Conservation (phyloP, 2,797 vertebrate species). For the Gymnoscopelus braueri region DNA sequence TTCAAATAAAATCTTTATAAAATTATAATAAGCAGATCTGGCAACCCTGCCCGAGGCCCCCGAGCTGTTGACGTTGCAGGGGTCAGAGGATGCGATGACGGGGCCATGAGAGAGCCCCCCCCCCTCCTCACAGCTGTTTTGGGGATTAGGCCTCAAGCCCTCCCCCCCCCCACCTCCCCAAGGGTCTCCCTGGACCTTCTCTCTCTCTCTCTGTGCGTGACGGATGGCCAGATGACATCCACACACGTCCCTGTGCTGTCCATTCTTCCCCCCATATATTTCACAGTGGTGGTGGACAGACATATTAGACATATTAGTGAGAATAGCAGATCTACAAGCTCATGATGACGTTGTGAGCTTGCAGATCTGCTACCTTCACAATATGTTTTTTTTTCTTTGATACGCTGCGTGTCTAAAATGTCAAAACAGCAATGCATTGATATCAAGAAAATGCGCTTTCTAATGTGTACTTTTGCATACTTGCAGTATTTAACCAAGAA, state of each 20-base stretch:
- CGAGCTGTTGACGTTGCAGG: conserved; percentile 64
- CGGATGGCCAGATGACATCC: conserved; percentile 80
- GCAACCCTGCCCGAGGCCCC: too few relatives aligned
- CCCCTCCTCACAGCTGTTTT: conserved; percentile 80
- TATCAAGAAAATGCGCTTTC: too few relatives aligned
- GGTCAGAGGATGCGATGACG: conserved; percentile 69
- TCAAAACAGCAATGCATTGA: too few relatives aligned
- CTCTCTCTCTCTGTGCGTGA: conserved; percentile 61
- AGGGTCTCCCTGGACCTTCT: conserved; percentile 51
- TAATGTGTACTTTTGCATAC: too few relatives aligned
- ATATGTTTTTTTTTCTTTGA: too few relatives aligned
- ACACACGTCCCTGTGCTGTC: conserved; percentile 74
- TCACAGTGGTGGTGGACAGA: conserved; percentile 55
- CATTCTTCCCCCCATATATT: conserved; percentile 35
- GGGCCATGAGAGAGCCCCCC: conserved; percentile 65
- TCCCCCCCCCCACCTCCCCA: conserved; percentile 6
- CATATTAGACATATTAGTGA: too few relatives aligned
- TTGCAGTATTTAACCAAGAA: too few relatives aligned
- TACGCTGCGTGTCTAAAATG: too few relatives aligned
- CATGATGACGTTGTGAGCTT: neutral
- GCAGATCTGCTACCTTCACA: conserved; percentile 41
- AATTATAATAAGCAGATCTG: too few relatives aligned
- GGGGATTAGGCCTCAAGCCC: conserved; percentile 73
- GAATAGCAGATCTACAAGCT: too few relatives aligned
- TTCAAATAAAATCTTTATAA: too few relatives aligned